Percentiles rank a stretch among this genome's conserved stretches.
Conservation (phyloP, 2,888 invertebrate genomes). For the Petrolisthes manimaculis region DNA sequence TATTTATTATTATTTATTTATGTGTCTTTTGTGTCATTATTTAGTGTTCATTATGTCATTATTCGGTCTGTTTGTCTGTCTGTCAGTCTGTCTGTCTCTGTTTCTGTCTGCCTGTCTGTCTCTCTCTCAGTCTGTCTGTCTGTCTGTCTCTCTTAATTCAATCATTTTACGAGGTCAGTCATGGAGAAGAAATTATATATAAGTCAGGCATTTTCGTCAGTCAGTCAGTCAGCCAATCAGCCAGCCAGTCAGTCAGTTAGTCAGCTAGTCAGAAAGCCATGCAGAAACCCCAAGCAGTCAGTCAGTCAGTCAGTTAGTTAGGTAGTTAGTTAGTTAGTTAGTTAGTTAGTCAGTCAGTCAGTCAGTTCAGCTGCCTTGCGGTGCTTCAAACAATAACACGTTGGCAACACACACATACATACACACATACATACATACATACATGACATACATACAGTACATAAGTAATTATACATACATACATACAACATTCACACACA, state of each 20-base stretch:
- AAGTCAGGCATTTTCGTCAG: not conserved
- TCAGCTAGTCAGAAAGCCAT: not conserved
- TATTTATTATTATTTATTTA: no score
- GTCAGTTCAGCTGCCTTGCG: constrained; percentile 15
- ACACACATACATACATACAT: not conserved
- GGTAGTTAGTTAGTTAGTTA: not conserved
- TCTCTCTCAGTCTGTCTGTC: no score
- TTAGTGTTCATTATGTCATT: no score
- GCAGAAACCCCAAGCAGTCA: not conserved
- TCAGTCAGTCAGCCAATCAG: not conserved
- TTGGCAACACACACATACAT: not conserved
- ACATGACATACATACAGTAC: not conserved
- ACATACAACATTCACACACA: not conserved
- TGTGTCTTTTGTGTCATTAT: no score
- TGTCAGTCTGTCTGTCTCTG: no score
- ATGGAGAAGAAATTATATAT: not conserved
- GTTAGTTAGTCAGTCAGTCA: not conserved
- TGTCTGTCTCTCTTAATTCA: no score
- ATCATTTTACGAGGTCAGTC: not conserved
- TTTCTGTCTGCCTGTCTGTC: no score
- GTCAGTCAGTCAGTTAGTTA: not conserved
- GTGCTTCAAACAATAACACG: not conserved
- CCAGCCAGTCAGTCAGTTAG: not conserved
- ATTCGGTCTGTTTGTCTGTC: no score
- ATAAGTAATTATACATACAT: not conserved